Evolutionary conservation across 2,888 invertebrate genomes (phyloP).

Genomic region (Agrenia bidenticulata): DNA sequence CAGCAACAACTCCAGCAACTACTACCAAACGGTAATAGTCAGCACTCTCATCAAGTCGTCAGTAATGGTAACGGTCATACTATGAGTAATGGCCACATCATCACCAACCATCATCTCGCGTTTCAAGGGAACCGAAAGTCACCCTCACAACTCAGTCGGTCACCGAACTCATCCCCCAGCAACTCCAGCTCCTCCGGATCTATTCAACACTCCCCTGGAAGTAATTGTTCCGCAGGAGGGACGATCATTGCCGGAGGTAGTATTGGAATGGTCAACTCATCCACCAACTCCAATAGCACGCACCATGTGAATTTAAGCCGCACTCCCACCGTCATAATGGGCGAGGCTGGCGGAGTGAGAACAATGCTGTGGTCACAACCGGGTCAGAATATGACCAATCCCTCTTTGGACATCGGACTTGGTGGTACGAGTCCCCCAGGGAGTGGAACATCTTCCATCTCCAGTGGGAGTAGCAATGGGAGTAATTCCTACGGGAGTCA

Average conservation of each 20-base stretch:
- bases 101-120: conserved; percentile 29
- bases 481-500: conserved; percentile 5
- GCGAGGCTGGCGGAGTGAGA: conserved; percentile 79
- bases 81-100: conserved; percentile 40
- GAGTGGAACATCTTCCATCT: conserved; percentile 21
- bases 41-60: conserved; percentile 33
- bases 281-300: conserved; percentile 57
- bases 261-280: conserved; percentile 50
- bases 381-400: conserved; percentile 56
- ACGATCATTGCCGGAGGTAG: conserved; percentile 52
- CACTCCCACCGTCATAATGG: conserved; percentile 61
- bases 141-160: conserved; percentile 45
- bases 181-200: conserved; percentile 49
- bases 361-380: conserved; percentile 72
- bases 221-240: conserved; percentile 9
- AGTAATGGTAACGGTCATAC: conserved; percentile 22
- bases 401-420: conserved; percentile 31
- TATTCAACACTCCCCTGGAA: conserved; percentile 46
- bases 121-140: conserved; percentile 36
- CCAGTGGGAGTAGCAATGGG: conserved; percentile 24
- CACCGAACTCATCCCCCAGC: conserved; percentile 52
- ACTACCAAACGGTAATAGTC: conserved; percentile 11
- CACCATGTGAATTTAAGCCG: conserved; percentile 55
- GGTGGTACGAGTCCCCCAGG: conserved; percentile 28
- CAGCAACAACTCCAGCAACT: conserved; percentile 23